Evolutionary conservation across 1,140 invertebrate species (phyloP), one percentile per base, ranked within the genome.

Genomic region (Bombus soroeensis): DNA sequence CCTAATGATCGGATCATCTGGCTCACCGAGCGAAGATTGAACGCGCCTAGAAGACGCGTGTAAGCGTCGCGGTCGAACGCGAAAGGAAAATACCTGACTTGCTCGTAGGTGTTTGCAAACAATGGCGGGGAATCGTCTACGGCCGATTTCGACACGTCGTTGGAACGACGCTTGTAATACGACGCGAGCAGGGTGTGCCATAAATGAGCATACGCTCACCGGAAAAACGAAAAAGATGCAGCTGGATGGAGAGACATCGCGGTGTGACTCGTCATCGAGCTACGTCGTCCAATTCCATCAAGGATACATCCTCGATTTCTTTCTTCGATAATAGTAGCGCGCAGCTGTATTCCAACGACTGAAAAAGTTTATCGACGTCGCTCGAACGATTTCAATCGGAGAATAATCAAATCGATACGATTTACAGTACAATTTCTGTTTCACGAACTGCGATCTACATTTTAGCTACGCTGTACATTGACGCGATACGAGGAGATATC

Each of bases 21-120:
- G 62, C 87, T 88, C 66, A 34, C 41, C 43, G 64, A 53, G 66
- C 87, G 74, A 79, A 66, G 73, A 88, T 73, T 47, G 64, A 79
- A 62, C 73, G n/a, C 34, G 77, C 41, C 53, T 77, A 41, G 83
- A 37, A 64, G 66, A 76, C 43, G 68, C 73, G 39, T 41, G 43
- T 68, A 72, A 87, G 70, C 79, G 71, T 71, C 78, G 82, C 73
- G 70, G 34, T 78, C 32, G 22, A 34, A 3, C 87, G 59, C 78
- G 79, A 72, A 62, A 85, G 78, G 68, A 78, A 74, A 89, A 81
- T 85, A 74, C 75, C 73, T n/a, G 72, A 32, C 39, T 73, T 75
- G 75, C 70, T 76, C 83, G 88, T 89, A 90, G 88, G 88, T 90
- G 88, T 90, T 89, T 90, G 88, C 88, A 90, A 89, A 90, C 88